phyloP scores from a whole-genome alignment of 2,797 vertebrate species.

The Dallia pectoralis region DNA sequence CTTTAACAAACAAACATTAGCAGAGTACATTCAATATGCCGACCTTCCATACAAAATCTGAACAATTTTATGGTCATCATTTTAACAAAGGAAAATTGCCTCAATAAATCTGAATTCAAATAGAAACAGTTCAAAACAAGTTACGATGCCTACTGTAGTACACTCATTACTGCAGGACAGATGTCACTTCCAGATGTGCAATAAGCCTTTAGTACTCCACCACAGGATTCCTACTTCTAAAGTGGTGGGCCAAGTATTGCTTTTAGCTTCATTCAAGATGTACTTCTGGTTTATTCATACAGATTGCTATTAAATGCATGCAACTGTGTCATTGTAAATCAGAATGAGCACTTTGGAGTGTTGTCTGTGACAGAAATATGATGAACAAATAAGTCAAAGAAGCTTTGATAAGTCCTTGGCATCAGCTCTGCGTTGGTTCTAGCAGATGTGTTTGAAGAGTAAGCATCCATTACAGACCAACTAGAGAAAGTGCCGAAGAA shows the following conservation, averaged over 20 bases:
- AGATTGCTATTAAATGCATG: slow-evolving; percentile 43
- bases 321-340: slow-evolving; percentile 7
- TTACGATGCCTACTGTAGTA: slow-evolving; percentile 27
- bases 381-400: slow-evolving; percentile 14
- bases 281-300: slow-evolving; percentile 32
- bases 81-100: slow-evolving; percentile 27
- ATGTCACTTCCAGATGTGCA: slow-evolving; percentile 26
- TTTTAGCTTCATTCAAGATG: slow-evolving; percentile 26
- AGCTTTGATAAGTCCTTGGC: slow-evolving; percentile 23
- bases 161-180: slow-evolving; percentile 25
- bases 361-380: slow-evolving; percentile 15
- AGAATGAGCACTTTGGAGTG: slow-evolving; percentile 17
- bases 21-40: slow-evolving; percentile 54
- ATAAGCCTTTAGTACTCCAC: slow-evolving; percentile 10
- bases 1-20: slow-evolving; percentile 29
- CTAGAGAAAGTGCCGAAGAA: neutral
- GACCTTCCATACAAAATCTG: slow-evolving; percentile 26
- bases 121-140: slow-evolving; percentile 8
- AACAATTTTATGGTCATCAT: slow-evolving; percentile 9
- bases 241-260: neutral
- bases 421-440: neutral
- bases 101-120: slow-evolving; percentile 8
- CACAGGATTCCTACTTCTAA: slow-evolving; percentile 4
- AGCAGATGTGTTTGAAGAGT: neutral
- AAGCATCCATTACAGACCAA: neutral